Conservation (phyloP, 2,888 invertebrate species). For the Adineta ricciae region DNA sequence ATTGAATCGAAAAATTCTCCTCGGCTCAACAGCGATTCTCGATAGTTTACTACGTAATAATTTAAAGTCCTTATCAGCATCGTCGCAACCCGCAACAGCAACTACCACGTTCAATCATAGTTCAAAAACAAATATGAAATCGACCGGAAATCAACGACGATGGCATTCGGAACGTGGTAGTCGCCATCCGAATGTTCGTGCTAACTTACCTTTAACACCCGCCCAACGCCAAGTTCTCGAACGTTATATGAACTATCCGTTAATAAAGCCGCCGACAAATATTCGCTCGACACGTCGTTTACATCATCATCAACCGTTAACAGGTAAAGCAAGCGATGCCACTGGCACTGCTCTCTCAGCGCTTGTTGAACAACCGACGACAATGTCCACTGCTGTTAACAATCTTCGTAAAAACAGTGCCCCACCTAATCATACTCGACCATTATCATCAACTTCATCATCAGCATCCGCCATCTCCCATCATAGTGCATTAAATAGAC, state of each 20-base stretch:
- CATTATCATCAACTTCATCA: neutral
- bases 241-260: slow-evolving; percentile 3
- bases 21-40: neutral
- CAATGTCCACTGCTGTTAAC: neutral
- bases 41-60: neutral
- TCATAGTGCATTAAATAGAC: neutral
- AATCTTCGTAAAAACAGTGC: neutral
- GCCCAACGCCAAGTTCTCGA: slow-evolving; percentile 13
- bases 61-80: neutral
- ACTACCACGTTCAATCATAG: neutral
- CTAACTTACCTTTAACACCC: neutral
- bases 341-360: neutral
- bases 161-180: slow-evolving; percentile 14
- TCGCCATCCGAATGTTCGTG: neutral
- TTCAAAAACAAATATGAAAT: neutral
- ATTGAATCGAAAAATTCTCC: neutral
- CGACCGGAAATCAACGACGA: neutral
- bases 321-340: neutral
- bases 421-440: neutral
- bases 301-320: neutral
- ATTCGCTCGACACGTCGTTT: neutral
- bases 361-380: neutral
- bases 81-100: neutral
- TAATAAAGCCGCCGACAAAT: neutral
- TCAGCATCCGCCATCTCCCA: neutral